Base-by-base conservation (phyloP, 2,888 invertebrate species). In the Ypsolopha sequella region DNA sequence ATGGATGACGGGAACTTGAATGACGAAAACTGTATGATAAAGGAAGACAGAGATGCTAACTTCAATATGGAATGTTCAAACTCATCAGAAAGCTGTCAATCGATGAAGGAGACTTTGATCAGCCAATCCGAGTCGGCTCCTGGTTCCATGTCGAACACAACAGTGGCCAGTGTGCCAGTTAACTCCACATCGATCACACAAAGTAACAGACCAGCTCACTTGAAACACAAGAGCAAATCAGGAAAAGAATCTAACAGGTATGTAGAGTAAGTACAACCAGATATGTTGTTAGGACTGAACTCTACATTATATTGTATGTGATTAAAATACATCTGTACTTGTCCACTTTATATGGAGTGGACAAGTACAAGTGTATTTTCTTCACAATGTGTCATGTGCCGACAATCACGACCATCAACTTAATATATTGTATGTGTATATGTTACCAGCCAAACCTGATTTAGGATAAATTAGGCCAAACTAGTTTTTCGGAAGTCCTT, bases 1-100 rank as follows among this genome's bases (percentile, higher is more conserved):
- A 73, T 85, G 64, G 86, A 86, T 41, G 86, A 86, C 65, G 74
- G 73, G n/a, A 78, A 75, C 59, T 69, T 79, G 54, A 85, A 81
- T 65, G 86, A 86, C 56, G 86, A 85, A 53, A 82, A 81, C 59
- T 82, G 80, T 57, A 76, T 82, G 72, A 81, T 76, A 55, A 85
- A 84, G 62, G 80, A 85, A 52, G 85, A 84, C 50, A 76, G 85
- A 54, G 85, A 85, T 66, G 71, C 82, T 33, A 86, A 84, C 60
- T 86, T 70, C 60, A 85, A 85, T 60, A 85, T 86, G 81, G 86
- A 86, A 58, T 84, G 82, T 7, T 86, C 86, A 39, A 86, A 85
- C 54, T 86, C 86, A 1, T 86, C 86, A 1, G 86, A 86, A 56
- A 86, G 86, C 55, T 81, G 81, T 62, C 82, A 86, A 46, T 86